Evolutionary conservation across 2,888 invertebrate species (phyloP).

Genomic region (Drosophila longiperda): DNA sequence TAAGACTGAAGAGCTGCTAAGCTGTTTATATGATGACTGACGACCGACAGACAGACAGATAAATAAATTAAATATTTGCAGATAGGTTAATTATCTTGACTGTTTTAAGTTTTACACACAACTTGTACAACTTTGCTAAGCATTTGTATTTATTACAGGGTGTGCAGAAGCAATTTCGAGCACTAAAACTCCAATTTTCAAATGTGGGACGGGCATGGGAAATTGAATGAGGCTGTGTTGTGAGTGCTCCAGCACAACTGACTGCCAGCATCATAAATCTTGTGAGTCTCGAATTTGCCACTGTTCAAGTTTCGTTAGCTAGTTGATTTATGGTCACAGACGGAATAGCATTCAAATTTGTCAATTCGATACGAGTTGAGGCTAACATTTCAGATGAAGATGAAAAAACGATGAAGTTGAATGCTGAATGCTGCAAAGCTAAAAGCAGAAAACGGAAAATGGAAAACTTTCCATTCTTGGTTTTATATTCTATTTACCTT

Average conservation of each 20-base stretch:
- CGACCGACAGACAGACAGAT: not conserved
- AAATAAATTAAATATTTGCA: not conserved
- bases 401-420: not conserved
- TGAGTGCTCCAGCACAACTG: slow-evolving; percentile 3
- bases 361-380: slow-evolving; percentile 47
- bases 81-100: not conserved
- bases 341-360: slow-evolving; percentile 68
- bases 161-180: slow-evolving; percentile 4
- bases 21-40: not conserved
- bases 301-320: slow-evolving; percentile 26
- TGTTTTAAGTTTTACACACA: not conserved
- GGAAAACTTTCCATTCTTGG: slow-evolving; percentile 41
- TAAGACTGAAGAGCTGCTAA: not conserved
- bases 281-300: slow-evolving; percentile 47
- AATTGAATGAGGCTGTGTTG: slow-evolving; percentile 7
- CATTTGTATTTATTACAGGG: slow-evolving; percentile 10
- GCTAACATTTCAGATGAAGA: slow-evolving; percentile 5
- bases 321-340: slow-evolving; percentile 59
- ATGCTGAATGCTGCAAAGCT: not conserved
- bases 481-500: not conserved
- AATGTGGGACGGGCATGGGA: slow-evolving; percentile 8
- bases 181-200: not conserved
- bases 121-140: not conserved
- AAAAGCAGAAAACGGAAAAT: slow-evolving; percentile 1
- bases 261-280: slow-evolving; percentile 66